Base-by-base conservation (phyloP, 2,888 invertebrate genomes). In the Thalpophila matura region DNA sequence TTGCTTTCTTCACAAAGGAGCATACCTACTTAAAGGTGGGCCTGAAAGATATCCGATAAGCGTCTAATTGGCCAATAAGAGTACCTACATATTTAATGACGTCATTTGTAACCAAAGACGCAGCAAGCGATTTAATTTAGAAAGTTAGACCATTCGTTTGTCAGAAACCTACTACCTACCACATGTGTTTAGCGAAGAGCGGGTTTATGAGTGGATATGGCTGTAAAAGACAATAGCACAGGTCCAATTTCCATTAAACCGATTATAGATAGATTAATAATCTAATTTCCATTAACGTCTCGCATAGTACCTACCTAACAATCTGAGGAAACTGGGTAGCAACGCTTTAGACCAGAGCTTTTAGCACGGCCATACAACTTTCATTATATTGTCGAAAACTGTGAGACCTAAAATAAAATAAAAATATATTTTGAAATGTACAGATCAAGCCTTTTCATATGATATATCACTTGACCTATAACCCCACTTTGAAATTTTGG, bases 351-450 rank as follows among this genome's bases (percentile, higher is more conserved):
- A 55, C n/a, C 43, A n/a, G 20, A 62, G 64, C 78, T 67, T 69
- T 50, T 65, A 61, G 60, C 61, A 12, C 42, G 56, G 33, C 12
- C 27, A 18, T 71, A 84, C 85, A 81, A 84, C 84, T 86, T 86
- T 85, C 86, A 83, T n/a, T n/a, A n/a, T n/a, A n/a, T n/a, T n/a
- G n/a, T n/a, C n/a, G n/a, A n/a, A n/a, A n/a, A n/a, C n/a, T n/a
- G n/a, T n/a, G n/a, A n/a, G n/a, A n/a, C n/a, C n/a, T n/a, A n/a
- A n/a, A n/a, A n/a, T n/a, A n/a, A n/a, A n/a, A n/a, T n/a, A n/a
- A n/a, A n/a, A n/a, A n/a, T n/a, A n/a, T n/a, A n/a, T n/a, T n/a
- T n/a, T n/a, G n/a, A n/a, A n/a, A n/a, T n/a, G n/a, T n/a, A n/a
- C n/a, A n/a, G n/a, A n/a, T n/a, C n/a, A n/a, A n/a, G n/a, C n/a